phyloP scores from a whole-genome alignment of 2,888 invertebrate genomes.

The Drosophila mayaguana region DNA sequence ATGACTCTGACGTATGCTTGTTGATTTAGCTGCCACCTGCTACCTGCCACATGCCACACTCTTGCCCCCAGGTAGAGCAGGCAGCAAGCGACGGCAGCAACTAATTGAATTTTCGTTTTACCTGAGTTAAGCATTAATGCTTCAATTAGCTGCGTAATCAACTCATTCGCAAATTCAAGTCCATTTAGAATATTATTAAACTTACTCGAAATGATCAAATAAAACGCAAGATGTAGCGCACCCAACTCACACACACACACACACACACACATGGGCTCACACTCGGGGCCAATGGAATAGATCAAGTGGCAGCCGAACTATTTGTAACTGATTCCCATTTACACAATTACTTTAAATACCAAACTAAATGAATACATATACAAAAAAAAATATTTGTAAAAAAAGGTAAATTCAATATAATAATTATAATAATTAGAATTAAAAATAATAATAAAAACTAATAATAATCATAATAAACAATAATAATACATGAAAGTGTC shows the following conservation, averaged over 20 bases:
- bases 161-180: constrained; percentile 20
- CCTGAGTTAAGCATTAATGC: constrained; percentile 20
- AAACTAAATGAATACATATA: not conserved
- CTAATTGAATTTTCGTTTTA: constrained; percentile 27
- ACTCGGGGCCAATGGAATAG: not conserved
- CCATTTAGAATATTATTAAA: constrained; percentile 17
- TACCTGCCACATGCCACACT: constrained; percentile 20
- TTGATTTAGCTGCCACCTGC: constrained; percentile 42
- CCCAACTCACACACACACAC: not conserved
- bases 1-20: constrained; percentile 23
- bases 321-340: not conserved
- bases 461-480: too few relatives aligned
- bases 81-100: constrained; percentile 3
- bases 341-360: not conserved
- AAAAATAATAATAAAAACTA: too few relatives aligned
- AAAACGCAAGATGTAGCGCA: not conserved
- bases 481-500: too few relatives aligned
- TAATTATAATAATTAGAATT: too few relatives aligned
- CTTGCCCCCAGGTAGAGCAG: constrained; percentile 9
- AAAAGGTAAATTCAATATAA: too few relatives aligned
- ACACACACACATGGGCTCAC: not conserved
- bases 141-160: constrained; percentile 38
- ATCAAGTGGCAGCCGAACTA: constrained; percentile 4
- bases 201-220: constrained; percentile 14
- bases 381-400: too few relatives aligned